phyloP scores from a whole-genome alignment of 2,113 vertebrate species.

The Naja naja region DNA sequence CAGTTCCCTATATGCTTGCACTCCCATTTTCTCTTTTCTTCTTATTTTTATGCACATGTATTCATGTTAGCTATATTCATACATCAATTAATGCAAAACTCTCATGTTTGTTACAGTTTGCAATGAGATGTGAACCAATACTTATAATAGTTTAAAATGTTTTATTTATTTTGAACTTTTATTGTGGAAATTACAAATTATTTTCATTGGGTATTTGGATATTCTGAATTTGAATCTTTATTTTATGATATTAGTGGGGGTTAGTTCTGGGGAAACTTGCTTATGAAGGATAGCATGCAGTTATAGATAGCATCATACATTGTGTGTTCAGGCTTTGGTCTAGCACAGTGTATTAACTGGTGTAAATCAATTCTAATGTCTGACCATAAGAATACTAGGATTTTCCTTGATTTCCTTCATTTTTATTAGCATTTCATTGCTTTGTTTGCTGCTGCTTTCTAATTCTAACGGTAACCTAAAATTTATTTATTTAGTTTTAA shows the following conservation, averaged over 20 bases:
- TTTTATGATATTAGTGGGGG: background rate
- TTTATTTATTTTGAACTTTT: background rate
- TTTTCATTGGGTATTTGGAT: background rate
- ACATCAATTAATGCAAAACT: background rate
- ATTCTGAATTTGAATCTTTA: background rate
- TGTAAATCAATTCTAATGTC: background rate
- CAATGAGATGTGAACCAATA: background rate
- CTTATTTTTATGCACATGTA: background rate
- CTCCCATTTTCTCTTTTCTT: background rate
- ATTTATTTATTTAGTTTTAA: too few relatives aligned
- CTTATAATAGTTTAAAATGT: background rate
- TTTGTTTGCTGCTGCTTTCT: background rate
- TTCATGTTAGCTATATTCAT: background rate
- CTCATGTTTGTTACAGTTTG: background rate
- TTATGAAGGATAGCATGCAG: background rate
- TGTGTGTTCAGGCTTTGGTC: background rate
- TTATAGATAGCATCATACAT: background rate
- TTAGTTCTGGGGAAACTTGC: background rate
- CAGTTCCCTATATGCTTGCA: background rate
- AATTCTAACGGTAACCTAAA: background rate
- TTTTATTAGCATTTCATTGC: background rate
- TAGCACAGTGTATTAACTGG: background rate
- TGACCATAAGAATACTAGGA: background rate
- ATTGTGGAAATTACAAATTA: background rate
- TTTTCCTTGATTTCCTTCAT: background rate